phyloP scores from a whole-genome alignment of 2,797 vertebrate genomes.

The Nothura maculosa region DNA sequence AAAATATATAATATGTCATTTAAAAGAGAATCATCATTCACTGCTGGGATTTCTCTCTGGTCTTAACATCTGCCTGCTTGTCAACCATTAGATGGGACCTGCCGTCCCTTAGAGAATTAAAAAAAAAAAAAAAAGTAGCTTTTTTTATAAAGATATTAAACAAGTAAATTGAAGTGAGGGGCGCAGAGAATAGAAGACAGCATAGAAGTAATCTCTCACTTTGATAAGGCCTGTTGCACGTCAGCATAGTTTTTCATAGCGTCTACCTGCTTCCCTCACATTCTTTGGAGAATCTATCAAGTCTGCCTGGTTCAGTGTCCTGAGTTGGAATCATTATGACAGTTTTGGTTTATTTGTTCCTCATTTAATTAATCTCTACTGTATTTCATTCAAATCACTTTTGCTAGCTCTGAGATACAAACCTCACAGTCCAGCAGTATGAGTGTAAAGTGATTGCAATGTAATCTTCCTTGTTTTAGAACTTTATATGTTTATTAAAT shows the following conservation, averaged over 20 bases:
- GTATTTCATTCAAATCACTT: not conserved
- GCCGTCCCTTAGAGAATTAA: not conserved
- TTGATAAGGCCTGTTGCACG: not conserved
- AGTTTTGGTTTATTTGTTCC: not conserved
- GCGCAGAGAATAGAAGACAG: not conserved
- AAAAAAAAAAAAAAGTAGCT: not conserved
- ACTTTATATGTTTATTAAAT: too few species aligned
- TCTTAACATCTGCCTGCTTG: conserved; percentile 5
- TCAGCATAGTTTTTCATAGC: not conserved
- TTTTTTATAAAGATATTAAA: not conserved
- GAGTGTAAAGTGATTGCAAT: not conserved
- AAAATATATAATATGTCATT: not conserved
- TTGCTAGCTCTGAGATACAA: not conserved
- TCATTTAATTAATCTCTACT: too few species aligned
- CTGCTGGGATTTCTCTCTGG: not conserved
- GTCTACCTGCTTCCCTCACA: not conserved
- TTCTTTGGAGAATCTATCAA: not conserved
- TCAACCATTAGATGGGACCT: conserved; percentile 8
- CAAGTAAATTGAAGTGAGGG: not conserved
- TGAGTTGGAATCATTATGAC: not conserved
- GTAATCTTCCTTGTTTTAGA: not conserved
- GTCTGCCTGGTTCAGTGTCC: not conserved
- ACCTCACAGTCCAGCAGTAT: not conserved
- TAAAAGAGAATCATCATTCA: not conserved
- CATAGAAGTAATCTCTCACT: not conserved